Evolutionary conservation across 2,113 vertebrate species (phyloP).

Genomic region (Arenaria interpres): DNA sequence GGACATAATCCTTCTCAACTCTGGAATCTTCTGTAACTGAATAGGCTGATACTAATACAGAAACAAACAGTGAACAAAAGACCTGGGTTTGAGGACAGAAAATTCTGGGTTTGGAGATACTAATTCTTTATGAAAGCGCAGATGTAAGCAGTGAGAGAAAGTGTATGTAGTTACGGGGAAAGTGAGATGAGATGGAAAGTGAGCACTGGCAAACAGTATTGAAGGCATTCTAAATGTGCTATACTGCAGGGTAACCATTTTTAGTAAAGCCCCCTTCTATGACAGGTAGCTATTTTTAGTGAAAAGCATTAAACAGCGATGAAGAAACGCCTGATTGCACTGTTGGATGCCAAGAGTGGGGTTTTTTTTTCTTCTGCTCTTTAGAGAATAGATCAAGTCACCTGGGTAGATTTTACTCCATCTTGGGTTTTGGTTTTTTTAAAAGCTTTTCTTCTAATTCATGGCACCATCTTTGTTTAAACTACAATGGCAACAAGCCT

Average conservation of each 20-base stretch:
- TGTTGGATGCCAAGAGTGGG: not conserved
- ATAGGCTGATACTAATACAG: not conserved
- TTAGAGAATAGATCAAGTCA: not conserved
- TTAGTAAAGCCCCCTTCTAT: not conserved
- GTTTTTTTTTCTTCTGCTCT: not conserved
- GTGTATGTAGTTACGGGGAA: not conserved
- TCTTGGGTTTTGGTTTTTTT: not conserved
- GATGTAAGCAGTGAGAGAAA: slow-evolving; percentile 43
- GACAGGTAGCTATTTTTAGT: not conserved
- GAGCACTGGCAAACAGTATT: not conserved
- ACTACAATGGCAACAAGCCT: not conserved
- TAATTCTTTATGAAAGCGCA: slow-evolving; percentile 28
- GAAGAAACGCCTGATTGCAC: not conserved
- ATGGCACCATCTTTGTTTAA: not conserved
- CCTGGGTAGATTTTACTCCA: not conserved
- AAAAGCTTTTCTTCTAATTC: not conserved
- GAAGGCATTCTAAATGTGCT: not conserved
- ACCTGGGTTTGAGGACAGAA: not conserved
- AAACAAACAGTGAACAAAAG: not conserved
- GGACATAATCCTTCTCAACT: not conserved
- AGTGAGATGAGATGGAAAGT: not conserved
- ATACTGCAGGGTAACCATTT: not conserved
- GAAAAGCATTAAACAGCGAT: not conserved
- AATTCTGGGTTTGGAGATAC: not conserved
- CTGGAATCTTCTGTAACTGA: not conserved